A percentile compares a stretch with the other conserved stretches of the same genome.
These are phyloP conservation scores for Fulmarus glacialis DNA, from an alignment of 2,113 vertebrate genomes.

Conservation along the genomic window DNA sequence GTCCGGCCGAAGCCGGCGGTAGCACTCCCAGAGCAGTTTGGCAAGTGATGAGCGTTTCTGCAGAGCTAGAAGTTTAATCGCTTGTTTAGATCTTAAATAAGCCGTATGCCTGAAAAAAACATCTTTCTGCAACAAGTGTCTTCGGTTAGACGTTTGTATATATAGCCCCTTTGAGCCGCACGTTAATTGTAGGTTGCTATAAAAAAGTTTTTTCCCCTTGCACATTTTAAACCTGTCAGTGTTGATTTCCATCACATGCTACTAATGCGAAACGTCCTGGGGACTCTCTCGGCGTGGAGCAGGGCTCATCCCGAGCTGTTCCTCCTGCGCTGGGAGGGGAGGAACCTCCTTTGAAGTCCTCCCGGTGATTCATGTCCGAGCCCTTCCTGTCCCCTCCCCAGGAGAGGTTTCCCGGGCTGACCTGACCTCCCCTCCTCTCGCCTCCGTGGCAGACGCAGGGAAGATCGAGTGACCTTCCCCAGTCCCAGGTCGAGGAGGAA, in stretches of 20 bases:
- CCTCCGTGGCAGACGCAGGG: background rate
- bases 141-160: background rate
- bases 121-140: background rate
- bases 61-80: background rate
- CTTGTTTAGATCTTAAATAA: background rate
- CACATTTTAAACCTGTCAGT: slow-evolving; percentile 21
- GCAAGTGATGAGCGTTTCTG: background rate
- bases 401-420: background rate
- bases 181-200: background rate
- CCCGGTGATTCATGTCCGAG: background rate
- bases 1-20: rapidly evolving
- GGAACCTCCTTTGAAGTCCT: background rate
- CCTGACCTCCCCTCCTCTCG: background rate
- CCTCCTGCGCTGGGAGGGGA: background rate
- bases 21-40: background rate
- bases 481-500: background rate
- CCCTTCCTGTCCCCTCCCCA: slow-evolving; percentile 6
- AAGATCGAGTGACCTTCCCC: background rate
- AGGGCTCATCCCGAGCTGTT: background rate
- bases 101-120: background rate
- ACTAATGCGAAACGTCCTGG: background rate
- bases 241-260: background rate
- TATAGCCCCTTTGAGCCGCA: background rate
- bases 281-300: background rate
- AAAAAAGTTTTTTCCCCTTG: background rate